Evolutionary conservation across 2,113 vertebrate genomes (phyloP), one percentile per base, ranked within the genome.

Genomic region (Climacteris rufus): DNA sequence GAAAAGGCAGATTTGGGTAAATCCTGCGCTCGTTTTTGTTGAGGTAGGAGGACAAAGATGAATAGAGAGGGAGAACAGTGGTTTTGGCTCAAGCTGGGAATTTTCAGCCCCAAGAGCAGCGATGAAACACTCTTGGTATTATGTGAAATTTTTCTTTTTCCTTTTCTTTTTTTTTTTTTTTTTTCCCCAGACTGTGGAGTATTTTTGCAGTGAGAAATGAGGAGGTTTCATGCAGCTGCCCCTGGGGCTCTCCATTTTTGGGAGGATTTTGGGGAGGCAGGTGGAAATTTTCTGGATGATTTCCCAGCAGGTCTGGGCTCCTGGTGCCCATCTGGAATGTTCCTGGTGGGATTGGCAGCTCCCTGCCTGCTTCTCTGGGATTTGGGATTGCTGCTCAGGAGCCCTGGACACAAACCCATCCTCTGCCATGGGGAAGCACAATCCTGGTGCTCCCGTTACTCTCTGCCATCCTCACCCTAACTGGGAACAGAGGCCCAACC

Each of bases 1-100:
- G 56, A 3, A 44, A 20, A n/a, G 35, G 63, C 64, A 60, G 91
- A 94, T 42, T 91, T 59, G 96, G 88, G 88, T 20, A 84, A 84
- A 90, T 21, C 83, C 83, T 75, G 65, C 1, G 30, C 83, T 90
- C 20, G 0, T 42, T 90, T 87, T 88, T 90, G 63, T 69, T 31
- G 94, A 94, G 93, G 93, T 61, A 28, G 91, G 91, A 95, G 91
- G 81, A 91, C 68, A 42, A 54, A 49, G 93, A 94, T 91, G 83
- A 89, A 81, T 37, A 33, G 87, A 60, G 66, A 53, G 9, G 19
- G 52, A 40, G 71, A 80, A 2, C 25, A 3, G 89, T 1, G 59
- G 89, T 49, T 95, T 96, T 91, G 93, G 95, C 89, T 87, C 1
- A 0, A 33, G 45, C 1, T 0, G 9, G 33, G 71, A 79, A 44